These are phyloP conservation scores for Urocolius indicus DNA, from an alignment of 2,113 vertebrate genomes.

Conservation along the genomic window DNA sequence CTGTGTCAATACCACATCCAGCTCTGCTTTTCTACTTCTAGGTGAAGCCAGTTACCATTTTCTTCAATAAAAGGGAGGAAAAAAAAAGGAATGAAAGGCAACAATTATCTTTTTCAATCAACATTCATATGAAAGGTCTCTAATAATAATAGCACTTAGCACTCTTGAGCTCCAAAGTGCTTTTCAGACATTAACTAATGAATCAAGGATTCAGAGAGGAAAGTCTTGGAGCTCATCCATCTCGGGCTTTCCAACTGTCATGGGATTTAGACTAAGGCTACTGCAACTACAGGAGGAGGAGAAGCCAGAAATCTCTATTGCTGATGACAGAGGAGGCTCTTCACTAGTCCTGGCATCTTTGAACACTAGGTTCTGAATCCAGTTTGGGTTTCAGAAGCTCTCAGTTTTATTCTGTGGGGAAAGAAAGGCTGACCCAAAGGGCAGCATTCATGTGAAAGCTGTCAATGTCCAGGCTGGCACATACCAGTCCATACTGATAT, in stretches of 20 bases:
- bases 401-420: background rate
- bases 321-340: background rate
- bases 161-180: conserved; percentile 51
- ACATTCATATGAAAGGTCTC: conserved; percentile 32
- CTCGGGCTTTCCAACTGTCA: conserved; percentile 4
- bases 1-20: background rate
- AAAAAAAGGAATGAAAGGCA: conserved; percentile 20
- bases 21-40: background rate
- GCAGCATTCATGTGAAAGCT: background rate
- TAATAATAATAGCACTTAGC: conserved; percentile 62
- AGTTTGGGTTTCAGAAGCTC: background rate
- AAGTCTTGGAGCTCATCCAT: conserved; percentile 24
- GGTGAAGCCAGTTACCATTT: background rate
- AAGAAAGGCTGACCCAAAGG: background rate
- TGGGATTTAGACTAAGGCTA: background rate
- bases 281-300: background rate
- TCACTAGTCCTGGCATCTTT: background rate
- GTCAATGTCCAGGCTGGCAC: background rate
- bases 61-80: background rate
- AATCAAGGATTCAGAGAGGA: conserved; percentile 10
- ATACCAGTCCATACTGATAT: background rate
- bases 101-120: conserved; percentile 48
- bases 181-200: conserved; percentile 59
- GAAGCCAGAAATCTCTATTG: background rate
- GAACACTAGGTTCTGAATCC: background rate